Conservation (phyloP, 2,113 vertebrate genomes). For the Tetrax tetrax region DNA sequence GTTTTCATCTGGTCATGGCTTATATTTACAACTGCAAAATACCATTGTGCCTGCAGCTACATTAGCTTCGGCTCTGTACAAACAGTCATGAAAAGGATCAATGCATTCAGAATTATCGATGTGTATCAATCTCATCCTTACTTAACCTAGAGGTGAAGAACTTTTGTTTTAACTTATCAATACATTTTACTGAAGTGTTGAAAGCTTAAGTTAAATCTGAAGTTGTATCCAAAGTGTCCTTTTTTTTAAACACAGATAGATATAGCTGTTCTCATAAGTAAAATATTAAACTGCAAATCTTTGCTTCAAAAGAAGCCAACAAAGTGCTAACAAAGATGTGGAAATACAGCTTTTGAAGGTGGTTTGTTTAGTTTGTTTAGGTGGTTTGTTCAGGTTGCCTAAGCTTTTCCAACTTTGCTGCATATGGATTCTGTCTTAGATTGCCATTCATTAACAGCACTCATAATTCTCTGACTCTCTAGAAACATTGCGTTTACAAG, state of each 20-base stretch:
- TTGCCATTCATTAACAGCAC: background rate
- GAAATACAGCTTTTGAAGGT: background rate
- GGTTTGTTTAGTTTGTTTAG: background rate
- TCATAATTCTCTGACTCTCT: background rate
- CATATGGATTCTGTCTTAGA: background rate
- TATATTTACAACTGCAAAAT: background rate
- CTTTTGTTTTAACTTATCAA: background rate
- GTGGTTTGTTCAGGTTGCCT: background rate
- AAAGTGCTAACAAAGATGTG: background rate
- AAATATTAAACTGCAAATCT: background rate
- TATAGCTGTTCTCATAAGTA: background rate
- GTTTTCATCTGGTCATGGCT: background rate
- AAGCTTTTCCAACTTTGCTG: background rate
- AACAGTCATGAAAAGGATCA: background rate
- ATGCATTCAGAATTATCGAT: background rate
- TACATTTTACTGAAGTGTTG: background rate
- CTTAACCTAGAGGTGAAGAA: background rate
- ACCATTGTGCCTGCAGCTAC: background rate
- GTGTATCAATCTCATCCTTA: background rate
- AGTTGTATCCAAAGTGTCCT: background rate
- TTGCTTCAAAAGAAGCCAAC: background rate
- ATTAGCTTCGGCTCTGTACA: background rate
- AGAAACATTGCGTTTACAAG: background rate
- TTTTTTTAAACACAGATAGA: background rate
- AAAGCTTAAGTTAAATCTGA: background rate